These are phyloP conservation scores for Hirudo medicinalis DNA, from an alignment of 1,140 invertebrate species.

Conservation along the genomic window DNA sequence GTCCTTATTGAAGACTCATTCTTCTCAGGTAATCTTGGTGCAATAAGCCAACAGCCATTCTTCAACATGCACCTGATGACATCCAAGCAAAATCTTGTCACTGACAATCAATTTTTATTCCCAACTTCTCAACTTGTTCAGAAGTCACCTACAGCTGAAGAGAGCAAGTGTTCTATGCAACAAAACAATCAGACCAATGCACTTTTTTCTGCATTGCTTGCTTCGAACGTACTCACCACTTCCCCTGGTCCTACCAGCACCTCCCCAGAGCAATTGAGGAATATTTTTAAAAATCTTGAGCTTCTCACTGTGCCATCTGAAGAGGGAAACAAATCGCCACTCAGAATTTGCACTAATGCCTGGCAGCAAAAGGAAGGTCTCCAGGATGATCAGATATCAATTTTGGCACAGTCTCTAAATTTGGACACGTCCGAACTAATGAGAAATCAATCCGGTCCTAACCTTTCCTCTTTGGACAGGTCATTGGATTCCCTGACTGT, in stretches of 20 bases:
- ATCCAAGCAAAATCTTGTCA: background rate
- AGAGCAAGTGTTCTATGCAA: no score
- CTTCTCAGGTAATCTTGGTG: conserved; percentile 1
- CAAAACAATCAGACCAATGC: background rate
- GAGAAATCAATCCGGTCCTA: no score
- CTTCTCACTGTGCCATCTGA: background rate
- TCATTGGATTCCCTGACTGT: no score
- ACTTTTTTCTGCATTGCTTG: conserved; percentile 12
- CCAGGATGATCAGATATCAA: no score
- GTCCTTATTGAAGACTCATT: background rate
- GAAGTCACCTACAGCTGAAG: no score
- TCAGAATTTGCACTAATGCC: background rate
- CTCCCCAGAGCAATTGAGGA: conserved; percentile 34
- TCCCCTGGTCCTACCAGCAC: conserved; percentile 20
- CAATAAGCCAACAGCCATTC: conserved; percentile 9
- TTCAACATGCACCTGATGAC: conserved; percentile 6
- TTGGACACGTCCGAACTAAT: no score
- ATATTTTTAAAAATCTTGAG: conserved; percentile 29
- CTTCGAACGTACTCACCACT: conserved; percentile 3
- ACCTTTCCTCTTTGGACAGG: no score
- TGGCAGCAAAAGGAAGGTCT: no score
- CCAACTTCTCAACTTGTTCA: background rate
- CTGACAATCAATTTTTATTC: conserved; percentile 6
- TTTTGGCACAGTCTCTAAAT: no score
- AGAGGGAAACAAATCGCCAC: background rate